These are phyloP conservation scores for Poecilia gillii DNA, from an alignment of 2,797 vertebrate genomes.

Conservation along the genomic window DNA sequence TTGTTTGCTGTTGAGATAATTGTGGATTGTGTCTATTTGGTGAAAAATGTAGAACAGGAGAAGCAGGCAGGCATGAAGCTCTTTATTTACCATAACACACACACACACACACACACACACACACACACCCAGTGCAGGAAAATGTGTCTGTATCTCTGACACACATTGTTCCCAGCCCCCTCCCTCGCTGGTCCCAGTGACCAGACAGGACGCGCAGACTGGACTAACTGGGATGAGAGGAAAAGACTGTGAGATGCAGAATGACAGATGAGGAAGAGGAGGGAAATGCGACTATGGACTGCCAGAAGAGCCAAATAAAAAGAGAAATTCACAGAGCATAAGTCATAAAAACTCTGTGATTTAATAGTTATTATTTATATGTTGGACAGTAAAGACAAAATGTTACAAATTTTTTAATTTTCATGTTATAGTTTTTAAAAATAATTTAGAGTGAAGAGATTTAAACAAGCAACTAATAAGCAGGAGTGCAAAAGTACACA, in stretches of 20 bases:
- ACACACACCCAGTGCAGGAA: neutral
- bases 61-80: neutral
- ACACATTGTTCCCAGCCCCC: neutral
- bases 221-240: neutral
- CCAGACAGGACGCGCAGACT: neutral
- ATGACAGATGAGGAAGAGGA: neutral
- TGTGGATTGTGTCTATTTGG: neutral
- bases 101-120: neutral
- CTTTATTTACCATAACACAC: neutral
- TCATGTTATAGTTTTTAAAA: neutral
- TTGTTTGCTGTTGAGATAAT: neutral
- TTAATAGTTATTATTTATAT: neutral
- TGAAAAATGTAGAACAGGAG: neutral
- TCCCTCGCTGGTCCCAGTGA: neutral
- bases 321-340: neutral
- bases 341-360: neutral
- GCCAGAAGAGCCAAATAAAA: neutral
- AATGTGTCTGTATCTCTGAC: neutral
- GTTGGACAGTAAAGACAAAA: neutral
- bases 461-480: neutral
- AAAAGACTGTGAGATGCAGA: neutral
- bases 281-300: neutral
- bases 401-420: neutral
- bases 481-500: neutral
- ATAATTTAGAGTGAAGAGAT: neutral